These are phyloP conservation scores for Sphyrna mokarran DNA, from an alignment of 2,113 vertebrate genomes.

Conservation along the genomic window DNA sequence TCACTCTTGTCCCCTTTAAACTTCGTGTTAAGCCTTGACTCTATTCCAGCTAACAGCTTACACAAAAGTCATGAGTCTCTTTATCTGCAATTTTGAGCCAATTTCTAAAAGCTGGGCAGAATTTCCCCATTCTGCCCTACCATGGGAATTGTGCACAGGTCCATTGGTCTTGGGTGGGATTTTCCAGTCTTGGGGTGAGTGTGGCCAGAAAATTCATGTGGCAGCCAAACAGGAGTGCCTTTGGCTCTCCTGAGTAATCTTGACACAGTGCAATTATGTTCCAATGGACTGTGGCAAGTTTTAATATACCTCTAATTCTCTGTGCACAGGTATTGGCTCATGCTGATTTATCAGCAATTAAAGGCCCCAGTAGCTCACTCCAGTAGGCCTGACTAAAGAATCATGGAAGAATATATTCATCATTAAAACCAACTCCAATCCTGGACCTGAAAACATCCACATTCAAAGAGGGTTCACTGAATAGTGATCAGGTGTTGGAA, in stretches of 20 bases:
- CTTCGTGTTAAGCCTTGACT: neutral
- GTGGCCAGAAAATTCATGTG: too few species aligned
- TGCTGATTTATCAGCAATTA: neutral
- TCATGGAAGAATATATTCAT: neutral
- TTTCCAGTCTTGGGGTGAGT: too few species aligned
- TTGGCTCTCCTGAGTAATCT: neutral
- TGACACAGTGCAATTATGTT: neutral
- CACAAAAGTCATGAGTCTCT: neutral
- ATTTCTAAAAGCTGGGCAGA: neutral
- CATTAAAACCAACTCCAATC: neutral
- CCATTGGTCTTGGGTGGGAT: too few species aligned
- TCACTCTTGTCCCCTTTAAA: neutral
- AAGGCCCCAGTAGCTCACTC: neutral
- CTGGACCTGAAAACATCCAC: neutral
- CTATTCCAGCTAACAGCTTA: neutral
- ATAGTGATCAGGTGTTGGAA: neutral
- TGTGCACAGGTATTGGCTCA: neutral
- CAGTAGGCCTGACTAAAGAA: neutral
- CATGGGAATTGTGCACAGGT: too few species aligned
- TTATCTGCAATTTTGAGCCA: neutral
- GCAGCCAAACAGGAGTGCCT: neutral
- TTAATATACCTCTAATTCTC: neutral
- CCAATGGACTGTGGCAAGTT: neutral
- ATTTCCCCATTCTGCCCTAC: too few species aligned
- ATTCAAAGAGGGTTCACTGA: neutral